Evolutionary conservation across 2,113 vertebrate genomes (phyloP), one percentile per base, ranked within the genome.

Genomic region (Ploceus nigricollis): DNA sequence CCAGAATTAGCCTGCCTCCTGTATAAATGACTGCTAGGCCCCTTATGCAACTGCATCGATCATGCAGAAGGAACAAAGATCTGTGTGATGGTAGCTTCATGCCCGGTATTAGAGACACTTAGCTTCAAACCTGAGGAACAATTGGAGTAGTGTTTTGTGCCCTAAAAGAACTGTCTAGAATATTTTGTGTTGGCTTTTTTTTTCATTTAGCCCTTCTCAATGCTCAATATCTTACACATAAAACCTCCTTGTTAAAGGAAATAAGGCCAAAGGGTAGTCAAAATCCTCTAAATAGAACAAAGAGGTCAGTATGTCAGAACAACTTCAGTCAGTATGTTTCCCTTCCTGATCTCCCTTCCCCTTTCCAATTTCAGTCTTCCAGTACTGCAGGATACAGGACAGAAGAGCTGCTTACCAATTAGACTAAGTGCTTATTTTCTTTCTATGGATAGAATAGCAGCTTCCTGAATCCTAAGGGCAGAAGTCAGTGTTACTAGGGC

Each of bases 201-300:
- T 35, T 50, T 11, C 9, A 20, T 22, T 19, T 58, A 75, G 47
- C 31, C 44, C 15, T 75, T 92, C 48, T 84, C 61, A 85, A 1
- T 72, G 53, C 40, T 23, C 61, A 69, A 58, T 77, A 86, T 80
- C 35, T 93, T 91, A 71, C 61, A 76, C 39, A 77, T 91, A 93
- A 94, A 88, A 69, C 39, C 57, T 80, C 68, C 50, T 93, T 95
- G 73, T 96, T 95, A 68, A 85, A 72, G 9, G 30, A 80, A 96
- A 73, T 80, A 87, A 72, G 88, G 63, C 50, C 58, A 83, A 84
- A 90, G 85, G 58, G 75, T 80, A 90, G 76, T 71, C 30, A 86
- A 90, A 94, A 91, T 93, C 71, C 84, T 91, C 75, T 86, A 58
- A 90, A 75, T 17, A 53, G 75, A 88, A 88, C 60, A 87, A 89